Percentiles rank a stretch among this genome's conserved stretches.
Evolutionary conservation across 2,113 vertebrate species (phyloP).

Genomic region (Rhineura floridana): DNA sequence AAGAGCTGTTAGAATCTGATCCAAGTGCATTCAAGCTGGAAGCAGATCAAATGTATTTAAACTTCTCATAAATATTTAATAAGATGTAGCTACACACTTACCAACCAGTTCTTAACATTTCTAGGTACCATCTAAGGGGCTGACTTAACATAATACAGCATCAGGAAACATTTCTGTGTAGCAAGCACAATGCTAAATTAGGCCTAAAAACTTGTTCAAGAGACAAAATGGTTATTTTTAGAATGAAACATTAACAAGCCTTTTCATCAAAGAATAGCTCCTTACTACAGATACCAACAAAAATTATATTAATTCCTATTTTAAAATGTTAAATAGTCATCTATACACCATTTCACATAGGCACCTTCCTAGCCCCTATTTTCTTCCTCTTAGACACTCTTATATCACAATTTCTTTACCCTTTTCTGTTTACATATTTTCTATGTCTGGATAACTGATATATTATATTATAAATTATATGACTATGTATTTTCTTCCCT

Average conservation of each 20-base stretch:
- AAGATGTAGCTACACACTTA: not conserved
- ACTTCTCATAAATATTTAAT: not conserved
- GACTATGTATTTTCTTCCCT: not conserved
- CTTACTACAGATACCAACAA: not conserved
- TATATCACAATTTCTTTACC: not conserved
- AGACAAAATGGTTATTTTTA: not conserved
- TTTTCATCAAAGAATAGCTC: not conserved
- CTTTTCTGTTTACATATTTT: not conserved
- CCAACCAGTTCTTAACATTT: not conserved
- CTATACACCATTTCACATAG: not conserved
- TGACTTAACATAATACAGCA: not conserved
- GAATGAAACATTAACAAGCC: not conserved
- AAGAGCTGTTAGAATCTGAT: conserved; percentile 80
- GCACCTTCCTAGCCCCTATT: not conserved
- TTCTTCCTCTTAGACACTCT: not conserved
- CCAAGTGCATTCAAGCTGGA: conserved; percentile 85
- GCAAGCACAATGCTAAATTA: not conserved
- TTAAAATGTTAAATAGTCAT: not conserved
- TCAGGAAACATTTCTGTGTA: not conserved
- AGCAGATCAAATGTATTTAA: conserved; percentile 50
- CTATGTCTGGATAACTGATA: no score
- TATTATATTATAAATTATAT: no score
- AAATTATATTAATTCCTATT: not conserved
- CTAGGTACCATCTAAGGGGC: not conserved
- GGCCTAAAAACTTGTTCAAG: not conserved